These are phyloP conservation scores for Strigamia maritima DNA, from an alignment of 2,888 invertebrate species.

Conservation along the genomic window DNA sequence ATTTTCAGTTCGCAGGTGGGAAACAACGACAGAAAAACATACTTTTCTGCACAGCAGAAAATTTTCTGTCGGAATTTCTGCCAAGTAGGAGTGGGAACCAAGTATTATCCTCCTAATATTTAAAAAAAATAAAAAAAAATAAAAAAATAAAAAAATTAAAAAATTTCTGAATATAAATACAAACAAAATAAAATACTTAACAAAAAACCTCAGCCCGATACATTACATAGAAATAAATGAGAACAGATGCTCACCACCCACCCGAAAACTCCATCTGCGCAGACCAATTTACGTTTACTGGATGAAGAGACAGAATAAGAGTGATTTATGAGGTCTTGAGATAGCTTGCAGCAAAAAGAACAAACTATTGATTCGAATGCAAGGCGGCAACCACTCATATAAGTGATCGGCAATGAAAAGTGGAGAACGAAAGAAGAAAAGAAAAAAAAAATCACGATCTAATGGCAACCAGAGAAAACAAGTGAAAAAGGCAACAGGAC, in stretches of 20 bases:
- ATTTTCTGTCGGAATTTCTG: too few species aligned
- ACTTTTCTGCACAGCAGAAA: too few species aligned
- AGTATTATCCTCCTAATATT: too few species aligned
- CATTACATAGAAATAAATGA: neutral
- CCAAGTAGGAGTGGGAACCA: too few species aligned
- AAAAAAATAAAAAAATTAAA: too few species aligned
- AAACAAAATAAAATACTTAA: neutral
- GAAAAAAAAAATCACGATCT: conserved; percentile 15
- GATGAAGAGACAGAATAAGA: conserved; percentile 11
- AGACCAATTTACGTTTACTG: conserved; percentile 6
- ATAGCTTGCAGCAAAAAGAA: neutral
- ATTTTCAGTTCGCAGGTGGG: too few species aligned
- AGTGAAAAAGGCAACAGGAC: conserved; percentile 22
- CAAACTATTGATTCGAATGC: conserved; percentile 21
- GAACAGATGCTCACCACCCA: neutral
- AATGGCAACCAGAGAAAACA: conserved; percentile 22
- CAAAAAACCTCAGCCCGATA: neutral
- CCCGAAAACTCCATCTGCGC: conserved; percentile 22
- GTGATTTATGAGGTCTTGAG: conserved; percentile 22
- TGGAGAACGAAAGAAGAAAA: neutral
- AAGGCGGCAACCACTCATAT: conserved; percentile 20
- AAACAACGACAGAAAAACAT: too few species aligned
- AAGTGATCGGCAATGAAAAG: conserved; percentile 18
- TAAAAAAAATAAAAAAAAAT: neutral
- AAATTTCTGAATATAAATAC: too few species aligned